Percentiles rank a stretch among this genome's conserved stretches.
Conservation (phyloP, 2,113 vertebrate species). For the Xenopus laevis region DNA sequence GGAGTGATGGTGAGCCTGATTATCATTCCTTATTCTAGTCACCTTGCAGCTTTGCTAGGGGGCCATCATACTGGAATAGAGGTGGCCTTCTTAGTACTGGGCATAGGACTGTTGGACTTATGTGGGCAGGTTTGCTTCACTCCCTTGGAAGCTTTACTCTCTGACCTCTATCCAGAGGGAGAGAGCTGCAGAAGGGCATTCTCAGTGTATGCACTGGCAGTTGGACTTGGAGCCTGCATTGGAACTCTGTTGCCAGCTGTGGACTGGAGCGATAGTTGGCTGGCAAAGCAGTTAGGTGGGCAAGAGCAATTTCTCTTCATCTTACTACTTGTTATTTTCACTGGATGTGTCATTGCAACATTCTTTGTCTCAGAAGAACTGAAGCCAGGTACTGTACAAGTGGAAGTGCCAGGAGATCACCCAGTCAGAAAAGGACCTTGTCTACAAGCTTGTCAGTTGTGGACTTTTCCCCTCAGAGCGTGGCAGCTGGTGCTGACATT, state of each 20-base stretch:
- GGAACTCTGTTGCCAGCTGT: conserved; percentile 79
- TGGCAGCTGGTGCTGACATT: conserved; percentile 39
- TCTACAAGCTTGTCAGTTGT: conserved; percentile 33
- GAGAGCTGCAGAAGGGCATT: conserved; percentile 77
- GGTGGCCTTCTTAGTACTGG: conserved; percentile 70
- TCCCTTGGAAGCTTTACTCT: conserved; percentile 76
- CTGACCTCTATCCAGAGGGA: conserved; percentile 76
- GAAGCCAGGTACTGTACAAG: not conserved
- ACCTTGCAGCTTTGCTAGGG: conserved; percentile 61
- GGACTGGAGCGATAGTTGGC: conserved; percentile 70
- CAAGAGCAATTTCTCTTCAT: conserved; percentile 78
- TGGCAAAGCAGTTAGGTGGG: conserved; percentile 69
- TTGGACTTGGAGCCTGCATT: conserved; percentile 81
- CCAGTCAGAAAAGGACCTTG: conserved; percentile 18
- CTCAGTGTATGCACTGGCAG: conserved; percentile 78
- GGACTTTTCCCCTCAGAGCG: conserved; percentile 40
- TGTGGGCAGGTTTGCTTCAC: conserved; percentile 86
- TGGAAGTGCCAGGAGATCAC: not conserved
- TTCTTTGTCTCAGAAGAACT: conserved; percentile 70
- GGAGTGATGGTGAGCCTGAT: conserved; percentile 80
- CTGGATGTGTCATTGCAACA: conserved; percentile 69
- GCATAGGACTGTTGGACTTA: conserved; percentile 76
- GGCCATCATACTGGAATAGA: conserved; percentile 60
- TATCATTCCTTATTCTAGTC: conserved; percentile 68
- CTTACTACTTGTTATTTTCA: conserved; percentile 73